These are phyloP conservation scores for Platerodrilus igneus DNA, from an alignment of 2,888 invertebrate genomes.

Conservation along the genomic window DNA sequence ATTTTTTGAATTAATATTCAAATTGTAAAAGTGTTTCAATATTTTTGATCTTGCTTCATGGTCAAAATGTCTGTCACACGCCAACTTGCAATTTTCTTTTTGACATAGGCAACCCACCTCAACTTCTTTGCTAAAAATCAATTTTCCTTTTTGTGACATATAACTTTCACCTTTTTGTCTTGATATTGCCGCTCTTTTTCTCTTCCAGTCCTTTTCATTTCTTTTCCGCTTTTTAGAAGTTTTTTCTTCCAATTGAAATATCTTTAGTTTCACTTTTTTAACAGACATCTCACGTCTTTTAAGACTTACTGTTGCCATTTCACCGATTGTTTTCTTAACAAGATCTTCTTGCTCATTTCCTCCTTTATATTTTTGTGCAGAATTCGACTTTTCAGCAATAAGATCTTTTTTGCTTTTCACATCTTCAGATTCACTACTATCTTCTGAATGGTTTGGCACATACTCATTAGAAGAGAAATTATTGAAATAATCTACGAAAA, in stretches of 20 bases:
- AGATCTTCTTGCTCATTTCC: too few relatives aligned
- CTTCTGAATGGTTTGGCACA: too few relatives aligned
- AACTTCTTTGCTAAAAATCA: neutral
- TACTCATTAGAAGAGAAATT: too few relatives aligned
- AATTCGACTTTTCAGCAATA: too few relatives aligned
- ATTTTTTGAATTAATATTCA: conserved; percentile 12
- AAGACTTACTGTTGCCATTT: too few relatives aligned
- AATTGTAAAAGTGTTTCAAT: conserved; percentile 3
- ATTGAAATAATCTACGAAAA: too few relatives aligned
- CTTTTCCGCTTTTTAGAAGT: conserved; percentile 5
- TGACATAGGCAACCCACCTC: neutral
- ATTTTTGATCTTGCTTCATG: conserved; percentile 2
- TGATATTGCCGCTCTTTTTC: conserved; percentile 4
- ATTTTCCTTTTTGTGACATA: conserved; percentile 5
- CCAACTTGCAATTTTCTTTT: conserved; percentile 4
- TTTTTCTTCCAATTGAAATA: conserved; percentile 10
- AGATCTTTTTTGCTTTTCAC: too few relatives aligned
- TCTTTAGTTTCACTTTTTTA: conserved; percentile 4
- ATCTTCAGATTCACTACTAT: too few relatives aligned
- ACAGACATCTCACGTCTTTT: too few relatives aligned
- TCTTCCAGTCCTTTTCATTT: conserved; percentile 9
- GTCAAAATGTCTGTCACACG: conserved; percentile 3
- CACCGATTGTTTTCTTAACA: too few relatives aligned
- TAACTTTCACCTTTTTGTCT: conserved; percentile 7
- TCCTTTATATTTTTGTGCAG: too few relatives aligned